A percentile compares a stretch with the other conserved stretches of the same genome.
phyloP scores from a whole-genome alignment of 2,113 vertebrate species.

The Clinocottus analis region DNA sequence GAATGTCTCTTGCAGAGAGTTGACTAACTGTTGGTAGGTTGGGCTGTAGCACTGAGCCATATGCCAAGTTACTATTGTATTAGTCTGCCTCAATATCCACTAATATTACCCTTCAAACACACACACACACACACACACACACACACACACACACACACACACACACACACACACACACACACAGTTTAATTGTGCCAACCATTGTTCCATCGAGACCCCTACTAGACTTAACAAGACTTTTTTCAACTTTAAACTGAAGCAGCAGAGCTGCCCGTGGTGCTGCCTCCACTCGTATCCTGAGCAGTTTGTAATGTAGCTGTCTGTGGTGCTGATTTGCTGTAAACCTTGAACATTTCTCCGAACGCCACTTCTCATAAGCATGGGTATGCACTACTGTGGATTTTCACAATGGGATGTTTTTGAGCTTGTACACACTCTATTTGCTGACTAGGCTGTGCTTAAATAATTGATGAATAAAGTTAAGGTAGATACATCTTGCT shows the following conservation, averaged over 20 bases:
- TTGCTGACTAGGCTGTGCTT: neutral
- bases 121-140: neutral
- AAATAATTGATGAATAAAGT: neutral
- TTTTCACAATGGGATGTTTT: slow-evolving; percentile 9
- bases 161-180: neutral
- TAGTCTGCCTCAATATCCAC: slow-evolving; percentile 40
- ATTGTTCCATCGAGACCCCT: neutral
- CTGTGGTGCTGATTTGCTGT: slow-evolving; percentile 39
- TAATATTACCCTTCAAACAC: slow-evolving; percentile 33
- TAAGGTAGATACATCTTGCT: slow-evolving; percentile 5
- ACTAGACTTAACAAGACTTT: slow-evolving; percentile 5
- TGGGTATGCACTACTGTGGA: neutral
- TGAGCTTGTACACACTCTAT: neutral
- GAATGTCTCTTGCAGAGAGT: slow-evolving; percentile 6
- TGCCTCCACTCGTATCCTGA: slow-evolving; percentile 7
- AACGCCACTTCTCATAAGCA: neutral
- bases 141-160: slow-evolving; percentile 10
- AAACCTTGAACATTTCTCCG: neutral
- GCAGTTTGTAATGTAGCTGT: slow-evolving; percentile 29
- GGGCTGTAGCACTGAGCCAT: slow-evolving; percentile 37
- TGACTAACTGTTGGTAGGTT: slow-evolving; percentile 32
- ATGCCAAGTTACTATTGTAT: slow-evolving; percentile 64
- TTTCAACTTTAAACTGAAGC: slow-evolving; percentile 12
- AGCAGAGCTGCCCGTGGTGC: slow-evolving; percentile 46
- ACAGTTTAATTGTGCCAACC: slow-evolving; percentile 16